A percentile compares a stretch with the other conserved stretches of the same genome.
phyloP scores from a whole-genome alignment of 2,113 vertebrate species.

The Ptyas mucosa region DNA sequence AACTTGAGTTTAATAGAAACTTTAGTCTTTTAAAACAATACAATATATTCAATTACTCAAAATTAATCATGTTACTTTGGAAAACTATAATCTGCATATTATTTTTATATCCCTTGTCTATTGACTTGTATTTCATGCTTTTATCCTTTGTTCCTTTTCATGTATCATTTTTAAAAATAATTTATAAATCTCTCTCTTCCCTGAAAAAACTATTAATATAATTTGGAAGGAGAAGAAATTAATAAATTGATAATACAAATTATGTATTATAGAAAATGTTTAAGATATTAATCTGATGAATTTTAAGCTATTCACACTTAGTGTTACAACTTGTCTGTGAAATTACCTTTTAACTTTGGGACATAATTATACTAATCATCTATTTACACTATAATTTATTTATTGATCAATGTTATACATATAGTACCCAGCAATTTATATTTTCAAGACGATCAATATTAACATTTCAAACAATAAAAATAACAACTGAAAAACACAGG shows the following conservation, averaged over 20 bases:
- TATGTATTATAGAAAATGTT: neutral
- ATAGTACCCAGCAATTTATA: neutral
- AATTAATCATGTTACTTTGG: neutral
- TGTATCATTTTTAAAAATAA: neutral
- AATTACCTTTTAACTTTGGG: neutral
- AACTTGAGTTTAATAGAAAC: neutral
- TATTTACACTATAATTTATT: neutral
- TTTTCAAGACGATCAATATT: neutral
- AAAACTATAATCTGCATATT: neutral
- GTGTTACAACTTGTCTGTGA: neutral
- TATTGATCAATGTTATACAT: neutral
- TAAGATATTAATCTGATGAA: neutral
- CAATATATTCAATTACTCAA: neutral
- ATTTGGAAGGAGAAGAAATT: neutral
- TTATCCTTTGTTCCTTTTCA: neutral
- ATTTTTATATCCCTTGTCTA: neutral
- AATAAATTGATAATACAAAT: neutral
- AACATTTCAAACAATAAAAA: neutral
- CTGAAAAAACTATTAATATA: neutral
- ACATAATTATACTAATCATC: rapidly evolving
- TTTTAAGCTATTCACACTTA: neutral
- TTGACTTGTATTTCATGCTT: neutral
- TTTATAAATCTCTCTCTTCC: neutral
- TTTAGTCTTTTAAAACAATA: neutral
- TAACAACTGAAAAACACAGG: neutral